phyloP scores from a whole-genome alignment of 2,888 invertebrate genomes.

The Cephus nigrinus region DNA sequence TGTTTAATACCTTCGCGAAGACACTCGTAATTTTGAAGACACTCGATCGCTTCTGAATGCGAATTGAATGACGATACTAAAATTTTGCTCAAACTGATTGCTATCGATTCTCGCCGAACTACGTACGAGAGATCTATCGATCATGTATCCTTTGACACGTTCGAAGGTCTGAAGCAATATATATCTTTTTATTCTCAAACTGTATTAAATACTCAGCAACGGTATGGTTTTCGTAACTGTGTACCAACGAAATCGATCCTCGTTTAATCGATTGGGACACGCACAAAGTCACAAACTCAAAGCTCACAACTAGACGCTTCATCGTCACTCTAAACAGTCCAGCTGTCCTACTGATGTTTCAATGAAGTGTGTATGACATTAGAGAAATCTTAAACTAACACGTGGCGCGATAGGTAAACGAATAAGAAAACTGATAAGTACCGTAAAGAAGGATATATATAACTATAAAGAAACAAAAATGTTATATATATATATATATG shows the following conservation, averaged over 20 bases:
- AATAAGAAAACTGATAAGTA: background rate
- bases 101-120: background rate
- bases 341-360: constrained; percentile 35
- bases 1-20: background rate
- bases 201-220: constrained; percentile 3
- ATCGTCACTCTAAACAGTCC: constrained; percentile 14
- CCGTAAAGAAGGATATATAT: background rate
- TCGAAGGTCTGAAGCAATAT: background rate
- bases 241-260: background rate
- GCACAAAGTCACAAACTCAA: constrained; percentile 1
- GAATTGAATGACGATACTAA: background rate
- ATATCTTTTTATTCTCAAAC: background rate
- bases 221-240: background rate
- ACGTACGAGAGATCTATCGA: background rate
- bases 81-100: background rate
- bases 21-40: no score
- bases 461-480: background rate
- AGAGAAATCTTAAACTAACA: constrained; percentile 3
- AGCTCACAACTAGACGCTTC: constrained; percentile 1
- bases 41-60: background rate
- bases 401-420: constrained; percentile 4
- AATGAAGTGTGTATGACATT: constrained; percentile 17
- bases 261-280: background rate
- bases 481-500: background rate
- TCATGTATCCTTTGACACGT: background rate